A percentile compares a stretch with the other conserved stretches of the same genome.
phyloP scores from a whole-genome alignment of 2,888 invertebrate genomes.

The Germaria angustata region DNA sequence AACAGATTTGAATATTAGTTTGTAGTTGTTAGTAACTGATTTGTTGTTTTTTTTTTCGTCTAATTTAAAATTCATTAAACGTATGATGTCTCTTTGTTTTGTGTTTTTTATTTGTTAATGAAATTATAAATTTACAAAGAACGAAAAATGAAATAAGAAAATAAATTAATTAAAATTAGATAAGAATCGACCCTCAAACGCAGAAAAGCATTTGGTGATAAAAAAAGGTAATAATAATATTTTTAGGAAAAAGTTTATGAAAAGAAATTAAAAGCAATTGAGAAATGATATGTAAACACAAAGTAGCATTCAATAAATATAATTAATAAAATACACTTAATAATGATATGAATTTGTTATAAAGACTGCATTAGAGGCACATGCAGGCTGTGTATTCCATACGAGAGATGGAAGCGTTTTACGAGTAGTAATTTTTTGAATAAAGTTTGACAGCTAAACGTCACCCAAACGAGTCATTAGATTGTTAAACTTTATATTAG shows the following conservation, averaged over 20 bases:
- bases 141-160: conserved; percentile 46
- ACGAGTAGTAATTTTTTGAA: too few relatives aligned
- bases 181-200: conserved; percentile 64
- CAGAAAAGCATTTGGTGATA: conserved; percentile 41
- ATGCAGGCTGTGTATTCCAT: too few relatives aligned
- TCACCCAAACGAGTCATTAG: too few relatives aligned
- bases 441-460: too few relatives aligned
- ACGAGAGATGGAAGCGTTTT: too few relatives aligned
- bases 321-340: too few relatives aligned
- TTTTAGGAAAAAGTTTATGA: neutral
- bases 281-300: too few relatives aligned
- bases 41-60: conserved; percentile 31
- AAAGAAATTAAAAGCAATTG: neutral
- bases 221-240: neutral
- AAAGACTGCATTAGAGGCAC: too few relatives aligned
- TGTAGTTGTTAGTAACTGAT: neutral
- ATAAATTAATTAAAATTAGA: conserved; percentile 68
- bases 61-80: conserved; percentile 59
- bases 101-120: conserved; percentile 16
- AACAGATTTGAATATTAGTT: conserved; percentile 13
- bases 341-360: too few relatives aligned
- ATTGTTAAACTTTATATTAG: too few relatives aligned
- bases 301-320: too few relatives aligned
- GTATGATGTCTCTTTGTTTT: conserved; percentile 17
- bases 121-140: conserved; percentile 22